Evolutionary conservation across 2,797 vertebrate genomes (phyloP), one percentile per base, ranked within the genome.

Genomic region (Phyllotis vaccarum): DNA sequence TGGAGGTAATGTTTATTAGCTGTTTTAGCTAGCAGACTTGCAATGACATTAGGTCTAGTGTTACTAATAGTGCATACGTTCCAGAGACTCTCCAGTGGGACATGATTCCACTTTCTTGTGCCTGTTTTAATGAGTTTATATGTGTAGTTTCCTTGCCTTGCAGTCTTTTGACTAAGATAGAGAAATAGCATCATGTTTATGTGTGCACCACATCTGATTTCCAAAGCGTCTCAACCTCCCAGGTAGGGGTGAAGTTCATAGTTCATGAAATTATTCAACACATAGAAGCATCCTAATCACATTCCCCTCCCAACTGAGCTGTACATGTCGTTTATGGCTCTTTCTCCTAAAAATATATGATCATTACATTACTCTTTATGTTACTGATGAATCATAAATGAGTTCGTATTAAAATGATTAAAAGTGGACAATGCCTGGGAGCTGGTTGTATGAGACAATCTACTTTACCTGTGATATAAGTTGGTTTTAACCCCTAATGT

Each of bases 371-470:
- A 74, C 80, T 79, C 52, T 60, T 74, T 86, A 93, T 90, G 91
- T 80, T 92, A 49, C 91, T 93, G 79, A 92, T 80, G 82, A 89
- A 58, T 24, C 80, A 7, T 72, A 90, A 43, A 90, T 90, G 56
- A 82, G 91, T 6, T 46, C 89, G 86, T 80, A 76, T 62, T 82
- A 93, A 86, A 94, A 68, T 66, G 94, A 93, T 91, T 97, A 64
- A 72, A 96, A 92, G 52, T 89, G 54, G 94, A 29, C 78, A 90
- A 72, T 83, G 79, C 16, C 49, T 88, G 31, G 46, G 64, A 86
- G 95, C 68, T 64, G 49, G 66, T 31, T 27, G 0, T 17, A 6
- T 11, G 34, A n/a, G n/a, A 34, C 10, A 43, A 40, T 80, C 46
- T 79, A 46, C 24, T 70, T 46, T 27, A 56, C 14, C 40, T 89